Conservation (phyloP, 1,140 invertebrate genomes). For the Drosophila auraria region DNA sequence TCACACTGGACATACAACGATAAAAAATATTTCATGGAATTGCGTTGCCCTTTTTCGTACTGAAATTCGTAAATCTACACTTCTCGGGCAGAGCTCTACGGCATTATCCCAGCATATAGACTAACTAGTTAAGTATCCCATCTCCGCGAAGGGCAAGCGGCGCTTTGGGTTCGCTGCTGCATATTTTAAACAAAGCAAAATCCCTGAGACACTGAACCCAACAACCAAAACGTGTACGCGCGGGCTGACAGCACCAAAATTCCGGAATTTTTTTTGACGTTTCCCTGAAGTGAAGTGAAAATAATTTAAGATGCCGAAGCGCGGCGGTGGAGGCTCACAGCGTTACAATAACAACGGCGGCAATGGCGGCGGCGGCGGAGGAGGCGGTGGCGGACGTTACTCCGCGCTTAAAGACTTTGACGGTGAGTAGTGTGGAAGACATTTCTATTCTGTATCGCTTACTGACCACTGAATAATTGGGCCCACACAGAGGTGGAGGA, state of each 20-base stretch:
- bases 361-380: constrained; percentile 31
- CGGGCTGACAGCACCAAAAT: background rate
- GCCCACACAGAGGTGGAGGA: constrained; percentile 45
- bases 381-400: constrained; percentile 59
- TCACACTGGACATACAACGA: background rate
- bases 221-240: constrained; percentile 27
- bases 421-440: constrained; percentile 44
- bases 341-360: constrained; percentile 67
- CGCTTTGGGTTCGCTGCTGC: background rate
- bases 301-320: constrained; percentile 70
- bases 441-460: background rate
- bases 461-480: background rate
- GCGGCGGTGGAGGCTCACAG: constrained; percentile 20
- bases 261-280: background rate
- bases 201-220: constrained; percentile 1
- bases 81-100: background rate
- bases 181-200: background rate
- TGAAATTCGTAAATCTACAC: background rate
- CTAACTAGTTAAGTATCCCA: background rate
- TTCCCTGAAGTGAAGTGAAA: background rate
- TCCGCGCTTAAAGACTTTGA: constrained; percentile 65
- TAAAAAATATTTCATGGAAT: constrained; percentile 52
- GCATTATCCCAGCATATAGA: background rate
- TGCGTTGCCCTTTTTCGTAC: constrained; percentile 50
- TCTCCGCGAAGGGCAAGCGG: background rate